These are phyloP conservation scores for Tetrapedia diversipes DNA, from an alignment of 2,888 invertebrate genomes.

Conservation along the genomic window DNA sequence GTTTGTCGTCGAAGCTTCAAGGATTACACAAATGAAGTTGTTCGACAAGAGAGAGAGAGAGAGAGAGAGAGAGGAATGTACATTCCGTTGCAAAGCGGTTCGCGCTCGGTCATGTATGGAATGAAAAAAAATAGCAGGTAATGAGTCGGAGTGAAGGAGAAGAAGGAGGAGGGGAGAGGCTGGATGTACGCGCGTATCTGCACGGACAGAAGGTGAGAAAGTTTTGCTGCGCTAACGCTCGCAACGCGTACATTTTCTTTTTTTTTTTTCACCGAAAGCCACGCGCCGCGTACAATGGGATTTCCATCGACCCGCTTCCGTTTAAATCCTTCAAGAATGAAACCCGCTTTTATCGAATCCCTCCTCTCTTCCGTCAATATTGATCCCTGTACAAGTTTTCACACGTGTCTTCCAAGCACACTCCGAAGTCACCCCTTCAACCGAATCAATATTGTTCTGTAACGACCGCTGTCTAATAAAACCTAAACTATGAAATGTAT, in stretches of 20 bases:
- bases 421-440: constrained; percentile 20
- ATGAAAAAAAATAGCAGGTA: too few species aligned
- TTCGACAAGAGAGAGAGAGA: too few species aligned
- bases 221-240: constrained; percentile 59
- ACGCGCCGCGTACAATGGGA: constrained; percentile 61
- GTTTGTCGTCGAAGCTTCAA: constrained; percentile 78
- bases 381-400: constrained; percentile 44
- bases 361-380: constrained; percentile 50
- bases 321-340: constrained; percentile 67
- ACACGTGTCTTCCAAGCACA: constrained; percentile 31
- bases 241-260: constrained; percentile 69
- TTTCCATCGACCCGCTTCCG: constrained; percentile 61
- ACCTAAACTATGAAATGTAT: too few species aligned
- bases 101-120: constrained; percentile 60
- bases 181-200: too few species aligned
- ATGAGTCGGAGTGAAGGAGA: too few species aligned
- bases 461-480: too few species aligned
- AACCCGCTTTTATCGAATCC: constrained; percentile 60
- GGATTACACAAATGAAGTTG: constrained; percentile 79
- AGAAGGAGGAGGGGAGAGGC: background rate
- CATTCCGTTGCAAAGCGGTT: constrained; percentile 69
- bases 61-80: constrained; percentile 73
- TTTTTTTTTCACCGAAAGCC: constrained; percentile 72
- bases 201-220: constrained; percentile 60
- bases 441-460: too few species aligned